A percentile compares a stretch with the other conserved stretches of the same genome.
Conservation (phyloP, 1,140 invertebrate genomes). For the Halictus rubicundus region DNA sequence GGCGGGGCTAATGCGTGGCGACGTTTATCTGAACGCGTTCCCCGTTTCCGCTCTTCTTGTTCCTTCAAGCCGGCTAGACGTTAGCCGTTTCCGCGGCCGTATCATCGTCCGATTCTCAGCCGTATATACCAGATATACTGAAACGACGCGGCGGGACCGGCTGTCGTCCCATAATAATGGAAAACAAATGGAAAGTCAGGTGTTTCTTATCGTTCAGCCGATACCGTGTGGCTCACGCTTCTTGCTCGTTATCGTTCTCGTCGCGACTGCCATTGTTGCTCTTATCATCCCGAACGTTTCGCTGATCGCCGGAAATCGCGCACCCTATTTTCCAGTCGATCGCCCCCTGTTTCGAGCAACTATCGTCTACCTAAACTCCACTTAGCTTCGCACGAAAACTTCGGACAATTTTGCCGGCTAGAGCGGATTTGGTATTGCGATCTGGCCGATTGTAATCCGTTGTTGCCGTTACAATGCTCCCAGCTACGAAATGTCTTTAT, state of each 20-base stretch:
- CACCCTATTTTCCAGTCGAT: constrained; percentile 40
- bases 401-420: neutral
- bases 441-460: neutral
- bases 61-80: neutral
- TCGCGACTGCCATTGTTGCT: neutral
- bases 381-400: neutral
- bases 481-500: neutral
- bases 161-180: constrained; percentile 17
- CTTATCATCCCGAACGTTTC: constrained; percentile 31
- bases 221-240: neutral
- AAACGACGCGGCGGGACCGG: neutral
- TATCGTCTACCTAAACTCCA: neutral
- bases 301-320: constrained; percentile 28
- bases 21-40: constrained; percentile 32
- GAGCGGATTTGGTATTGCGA: neutral
- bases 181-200: constrained; percentile 49
- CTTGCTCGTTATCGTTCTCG: constrained; percentile 20
- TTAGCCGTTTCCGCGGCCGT: constrained; percentile 3
- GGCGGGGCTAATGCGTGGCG: constrained; percentile 9
- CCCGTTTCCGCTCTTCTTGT: constrained; percentile 20
- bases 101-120: constrained; percentile 2
- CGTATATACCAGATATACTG: neutral
- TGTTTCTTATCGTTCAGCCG: constrained; percentile 40
- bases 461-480: neutral
- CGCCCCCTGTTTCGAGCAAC: neutral